phyloP scores from a whole-genome alignment of 2,888 invertebrate genomes.

The Pilophorus perplexus region DNA sequence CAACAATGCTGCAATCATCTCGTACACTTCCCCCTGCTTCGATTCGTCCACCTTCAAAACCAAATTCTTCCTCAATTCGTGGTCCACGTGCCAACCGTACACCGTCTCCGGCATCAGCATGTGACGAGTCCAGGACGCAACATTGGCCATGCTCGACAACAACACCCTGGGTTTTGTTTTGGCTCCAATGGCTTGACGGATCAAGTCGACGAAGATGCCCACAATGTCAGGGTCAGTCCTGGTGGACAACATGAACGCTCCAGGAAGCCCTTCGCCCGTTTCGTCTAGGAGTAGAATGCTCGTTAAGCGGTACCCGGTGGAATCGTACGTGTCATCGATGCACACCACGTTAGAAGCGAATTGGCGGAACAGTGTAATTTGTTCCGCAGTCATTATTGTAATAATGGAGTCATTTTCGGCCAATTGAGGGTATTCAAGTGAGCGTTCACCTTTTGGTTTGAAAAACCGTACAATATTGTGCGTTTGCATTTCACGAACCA shows the following conservation, averaged over 20 bases:
- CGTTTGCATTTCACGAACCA: background rate
- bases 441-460: background rate
- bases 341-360: constrained; percentile 48
- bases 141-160: constrained; percentile 27
- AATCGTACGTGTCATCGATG: constrained; percentile 49
- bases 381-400: no score
- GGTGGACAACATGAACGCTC: constrained; percentile 46
- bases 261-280: constrained; percentile 47
- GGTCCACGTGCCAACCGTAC: constrained; percentile 44
- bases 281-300: constrained; percentile 48
- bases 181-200: background rate
- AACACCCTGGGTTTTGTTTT: constrained; percentile 33
- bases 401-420: no score
- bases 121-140: constrained; percentile 35
- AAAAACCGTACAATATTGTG: background rate
- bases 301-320: constrained; percentile 46
- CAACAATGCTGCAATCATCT: background rate
- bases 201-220: constrained; percentile 12
- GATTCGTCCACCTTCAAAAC: background rate
- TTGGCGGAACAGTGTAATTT: constrained; percentile 47
- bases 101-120: background rate
- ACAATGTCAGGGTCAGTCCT: background rate
- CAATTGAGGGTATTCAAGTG: no score
- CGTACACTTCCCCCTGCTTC: background rate
- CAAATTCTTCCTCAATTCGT: constrained; percentile 8